phyloP scores from a whole-genome alignment of 64 coral and sea anemone species.

The Catalaphyllia jardinei region DNA sequence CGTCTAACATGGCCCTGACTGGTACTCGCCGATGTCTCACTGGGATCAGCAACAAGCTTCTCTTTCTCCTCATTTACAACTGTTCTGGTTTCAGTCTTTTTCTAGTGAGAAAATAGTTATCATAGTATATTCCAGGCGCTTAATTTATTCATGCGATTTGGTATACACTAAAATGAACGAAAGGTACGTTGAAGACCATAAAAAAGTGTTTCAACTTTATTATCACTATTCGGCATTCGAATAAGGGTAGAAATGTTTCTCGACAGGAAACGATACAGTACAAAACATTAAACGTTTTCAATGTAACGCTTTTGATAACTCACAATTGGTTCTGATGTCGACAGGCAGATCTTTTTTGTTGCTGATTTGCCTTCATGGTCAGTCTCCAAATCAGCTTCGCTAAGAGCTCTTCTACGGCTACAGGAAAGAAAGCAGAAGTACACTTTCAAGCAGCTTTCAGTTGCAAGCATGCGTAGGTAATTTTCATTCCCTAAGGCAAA shows the following conservation, averaged over 20 bases:
- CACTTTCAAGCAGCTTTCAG: not conserved
- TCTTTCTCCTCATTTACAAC: not conserved
- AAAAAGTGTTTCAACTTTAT: too few relatives aligned
- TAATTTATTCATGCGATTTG: not conserved
- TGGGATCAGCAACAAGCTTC: not conserved
- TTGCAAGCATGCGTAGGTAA: not conserved
- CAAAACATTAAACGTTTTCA: too few relatives aligned
- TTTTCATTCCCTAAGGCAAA: not conserved
- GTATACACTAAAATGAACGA: not conserved
- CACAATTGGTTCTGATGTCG: slow-evolving; percentile 3
- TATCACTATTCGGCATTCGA: too few relatives aligned
- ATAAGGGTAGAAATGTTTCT: too few relatives aligned
- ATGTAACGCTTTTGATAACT: not conserved
- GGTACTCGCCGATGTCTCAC: not conserved
- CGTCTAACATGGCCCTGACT: not conserved
- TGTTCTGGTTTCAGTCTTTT: not conserved
- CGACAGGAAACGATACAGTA: too few relatives aligned
- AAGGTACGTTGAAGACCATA: too few relatives aligned
- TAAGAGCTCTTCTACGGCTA: slow-evolving; percentile 5
- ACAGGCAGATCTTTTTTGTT: not conserved
- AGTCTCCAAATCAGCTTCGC: not conserved
- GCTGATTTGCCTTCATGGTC: too few relatives aligned
- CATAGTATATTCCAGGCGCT: not conserved
- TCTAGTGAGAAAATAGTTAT: not conserved
- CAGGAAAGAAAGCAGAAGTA: not conserved